Percentiles rank a stretch among this genome's conserved stretches.
phyloP scores from a whole-genome alignment of 2,888 invertebrate genomes.

The Anthrax anthrax region DNA sequence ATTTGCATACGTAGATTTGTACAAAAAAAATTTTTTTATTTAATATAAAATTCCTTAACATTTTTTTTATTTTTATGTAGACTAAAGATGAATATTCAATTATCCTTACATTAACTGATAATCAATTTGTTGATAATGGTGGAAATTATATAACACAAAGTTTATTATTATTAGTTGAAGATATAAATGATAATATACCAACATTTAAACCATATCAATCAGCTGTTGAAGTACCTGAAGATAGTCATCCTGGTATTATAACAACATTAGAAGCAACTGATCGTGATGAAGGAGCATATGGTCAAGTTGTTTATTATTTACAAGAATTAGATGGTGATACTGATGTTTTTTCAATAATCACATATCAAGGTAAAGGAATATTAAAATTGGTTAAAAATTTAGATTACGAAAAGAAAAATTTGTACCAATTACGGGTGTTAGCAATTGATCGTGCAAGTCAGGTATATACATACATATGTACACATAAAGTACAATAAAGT shows the following conservation, averaged over 20 bases:
- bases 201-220: conserved; percentile 75
- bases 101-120: conserved; percentile 78
- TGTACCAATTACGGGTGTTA: conserved; percentile 70
- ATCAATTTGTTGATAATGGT: conserved; percentile 69
- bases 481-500: too few species aligned
- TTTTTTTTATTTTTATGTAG: conserved; percentile 41
- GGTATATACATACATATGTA: neutral
- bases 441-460: conserved; percentile 75
- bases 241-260: conserved; percentile 58
- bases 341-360: conserved; percentile 63
- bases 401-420: conserved; percentile 74
- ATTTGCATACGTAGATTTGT: too few species aligned
- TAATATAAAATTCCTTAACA: too few species aligned
- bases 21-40: too few species aligned
- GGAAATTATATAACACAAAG: conserved; percentile 85
- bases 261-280: conserved; percentile 76
- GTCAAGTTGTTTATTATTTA: conserved; percentile 78
- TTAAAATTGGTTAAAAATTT: conserved; percentile 58
- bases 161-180: conserved; percentile 74
- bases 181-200: conserved; percentile 84
- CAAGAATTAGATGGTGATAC: conserved; percentile 68
- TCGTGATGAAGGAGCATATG: conserved; percentile 81
- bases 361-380: conserved; percentile 72
- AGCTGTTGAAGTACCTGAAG: conserved; percentile 65
- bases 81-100: conserved; percentile 76